phyloP scores from a whole-genome alignment of 2,797 vertebrate species.

The Artibeus lituratus region DNA sequence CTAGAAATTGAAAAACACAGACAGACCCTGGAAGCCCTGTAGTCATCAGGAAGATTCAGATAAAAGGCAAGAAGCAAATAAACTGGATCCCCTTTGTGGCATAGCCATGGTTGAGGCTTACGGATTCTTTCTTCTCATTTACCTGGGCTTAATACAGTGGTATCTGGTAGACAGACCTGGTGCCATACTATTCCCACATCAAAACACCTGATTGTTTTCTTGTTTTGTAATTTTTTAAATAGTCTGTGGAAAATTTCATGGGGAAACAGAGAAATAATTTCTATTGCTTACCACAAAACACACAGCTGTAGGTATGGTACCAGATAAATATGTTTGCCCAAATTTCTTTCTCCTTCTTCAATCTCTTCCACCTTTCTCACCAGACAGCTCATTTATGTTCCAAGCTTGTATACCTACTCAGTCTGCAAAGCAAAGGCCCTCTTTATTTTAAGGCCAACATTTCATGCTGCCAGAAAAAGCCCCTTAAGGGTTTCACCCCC shows the following conservation, averaged over 20 bases:
- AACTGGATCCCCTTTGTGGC: not conserved
- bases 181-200: not conserved
- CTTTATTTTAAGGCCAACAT: not conserved
- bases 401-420: not conserved
- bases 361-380: not conserved
- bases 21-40: not conserved
- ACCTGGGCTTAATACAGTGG: not conserved
- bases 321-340: not conserved
- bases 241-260: not conserved
- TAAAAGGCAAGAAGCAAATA: slow-evolving; percentile 4
- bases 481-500: not conserved
- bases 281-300: not conserved
- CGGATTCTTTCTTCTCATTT: not conserved
- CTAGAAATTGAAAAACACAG: not conserved
- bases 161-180: not conserved
- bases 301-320: not conserved
- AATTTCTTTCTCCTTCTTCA: not conserved
- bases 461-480: not conserved
- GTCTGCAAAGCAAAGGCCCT: not conserved
- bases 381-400: not conserved
- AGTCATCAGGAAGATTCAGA: not conserved
- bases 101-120: too few relatives aligned
- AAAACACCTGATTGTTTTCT: not conserved
- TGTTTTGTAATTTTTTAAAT: not conserved
- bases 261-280: slow-evolving; percentile 25